Base-by-base conservation (phyloP, 2,113 vertebrate species). In the Callocephalon fimbriatum region DNA sequence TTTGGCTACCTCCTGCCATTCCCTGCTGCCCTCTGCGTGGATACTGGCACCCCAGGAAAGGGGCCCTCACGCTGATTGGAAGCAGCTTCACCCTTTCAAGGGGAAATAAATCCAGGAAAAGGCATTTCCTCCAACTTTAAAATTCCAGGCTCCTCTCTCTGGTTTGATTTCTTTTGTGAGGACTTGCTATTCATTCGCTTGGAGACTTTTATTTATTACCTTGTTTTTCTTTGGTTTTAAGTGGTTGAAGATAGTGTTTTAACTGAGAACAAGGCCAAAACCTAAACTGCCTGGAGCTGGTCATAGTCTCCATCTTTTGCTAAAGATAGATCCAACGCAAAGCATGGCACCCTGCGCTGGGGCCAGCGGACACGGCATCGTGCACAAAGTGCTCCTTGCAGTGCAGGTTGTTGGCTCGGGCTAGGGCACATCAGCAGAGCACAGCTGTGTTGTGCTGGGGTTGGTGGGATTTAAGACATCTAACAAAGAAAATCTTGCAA, bases 301-400 rank as follows among this genome's bases (percentile, higher is more conserved):
- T n/a, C 3, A 3, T 0, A 1, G 29, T 70, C 82, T 72, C 81
- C 37, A 59, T 62, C 61, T 58, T 62, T 45, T 63, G 51, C 70
- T 84, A 50, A 90, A 81, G 40, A 59, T 3, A 7, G 0, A 1
- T 53, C 51, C 2, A 1, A 76, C 0, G 1, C 1, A 4, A 47
- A 59, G 54, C 15, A 13, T 4, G 0, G 25, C 3, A 10, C 31
- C 19, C 44, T 35, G 59, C 10, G 20, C 17, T 5, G 61, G 32
- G 40, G 37, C n/a, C 2, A 3, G 27, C 1, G 1, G 29, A 15
- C 40, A 29, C 0, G 0, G 59, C 42, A 45, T 35, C 4, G 3
- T 31, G 22, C 10, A 22, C 31, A 3, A 0, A 80, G 53, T 4
- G n/a, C 5, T 8, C 38, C 51, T 88, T 44, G 31, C 6, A 12